Base-by-base conservation (phyloP, 2,797 vertebrate genomes). In the Holocentrus rufus region DNA sequence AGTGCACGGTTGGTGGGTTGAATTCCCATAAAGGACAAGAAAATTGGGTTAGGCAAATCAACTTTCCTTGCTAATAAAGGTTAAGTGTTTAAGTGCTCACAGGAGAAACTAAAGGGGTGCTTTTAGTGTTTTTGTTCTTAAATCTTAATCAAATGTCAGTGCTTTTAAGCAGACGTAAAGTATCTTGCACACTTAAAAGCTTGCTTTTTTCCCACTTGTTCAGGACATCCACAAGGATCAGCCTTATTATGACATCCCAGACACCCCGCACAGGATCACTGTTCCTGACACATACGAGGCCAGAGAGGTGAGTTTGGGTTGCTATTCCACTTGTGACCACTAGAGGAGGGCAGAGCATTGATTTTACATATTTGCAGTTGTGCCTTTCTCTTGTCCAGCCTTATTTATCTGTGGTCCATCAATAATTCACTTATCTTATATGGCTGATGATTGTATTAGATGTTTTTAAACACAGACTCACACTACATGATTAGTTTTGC, bases 201-300 rank as follows among this genome's bases (percentile, higher is more conserved):
- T 46, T 10, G 1, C 25, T 6, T 30, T 2, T 49, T 58, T 34
- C 62, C 27, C 18, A 7, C 88, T 84, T 44, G 14, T 67, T 69
- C 74, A 99, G 98, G 98, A 99, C 67, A 98, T 99, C 88, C 98
- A 99, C 87, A 99, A 99, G 90, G 98, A 99, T 88, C 98, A 96
- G 79, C 98, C 98, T 0, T 98, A 97, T 80, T 99, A 99, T 27
- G 95, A 98, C 92, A 99, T 99, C 82, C 97, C 96, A 4, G 98
- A 99, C 52, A 96, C 95, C 7, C 98, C 97, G 0, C 96, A 99
- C 80, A 95, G 96, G 77, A 96, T 99, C 91, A 99, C 97, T 0
- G 98, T 98, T 53, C 98, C 98, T 1, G 98, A 99, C 87, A 99
- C 98, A 0, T 95, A 95, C 0, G 98, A 99, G 90, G 96, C 96